These are phyloP conservation scores for Sarcophaga bullata DNA, from an alignment of 1,140 invertebrate genomes.

Conservation along the genomic window DNA sequence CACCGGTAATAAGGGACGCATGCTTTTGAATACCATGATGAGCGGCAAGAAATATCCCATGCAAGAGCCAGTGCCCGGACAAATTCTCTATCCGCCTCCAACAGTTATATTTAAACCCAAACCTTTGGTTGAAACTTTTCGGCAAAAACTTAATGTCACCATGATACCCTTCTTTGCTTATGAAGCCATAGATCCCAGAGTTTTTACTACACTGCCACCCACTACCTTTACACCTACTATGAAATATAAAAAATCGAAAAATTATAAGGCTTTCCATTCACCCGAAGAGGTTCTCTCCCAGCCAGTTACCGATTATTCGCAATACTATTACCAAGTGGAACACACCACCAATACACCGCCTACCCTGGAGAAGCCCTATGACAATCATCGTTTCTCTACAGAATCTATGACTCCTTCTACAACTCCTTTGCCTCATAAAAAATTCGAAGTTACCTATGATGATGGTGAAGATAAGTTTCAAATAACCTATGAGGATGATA, in stretches of 20 bases:
- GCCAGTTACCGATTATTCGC: conserved; percentile 42
- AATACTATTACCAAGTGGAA: background rate
- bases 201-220: background rate
- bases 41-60: conserved; percentile 56
- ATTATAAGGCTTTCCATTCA: conserved; percentile 55
- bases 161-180: conserved; percentile 61
- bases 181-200: conserved; percentile 52
- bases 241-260: conserved; percentile 54
- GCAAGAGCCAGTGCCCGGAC: conserved; percentile 61
- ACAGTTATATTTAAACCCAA: conserved; percentile 60
- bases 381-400: conserved; percentile 30
- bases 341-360: conserved; percentile 25
- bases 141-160: conserved; percentile 52
- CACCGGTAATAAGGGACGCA: conserved; percentile 52
- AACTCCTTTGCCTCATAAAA: conserved; percentile 4
- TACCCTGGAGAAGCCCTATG: conserved; percentile 21
- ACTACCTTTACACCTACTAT: conserved; percentile 42
- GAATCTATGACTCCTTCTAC: background rate
- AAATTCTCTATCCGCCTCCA: conserved; percentile 56
- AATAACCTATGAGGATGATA: conserved; percentile 58
- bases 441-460: conserved; percentile 41
- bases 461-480: conserved; percentile 38
- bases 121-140: conserved; percentile 57
- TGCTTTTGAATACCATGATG: conserved; percentile 60
- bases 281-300: conserved; percentile 58